phyloP scores from a whole-genome alignment of 2,888 invertebrate species.

The Oegoconia quadripuncta region DNA sequence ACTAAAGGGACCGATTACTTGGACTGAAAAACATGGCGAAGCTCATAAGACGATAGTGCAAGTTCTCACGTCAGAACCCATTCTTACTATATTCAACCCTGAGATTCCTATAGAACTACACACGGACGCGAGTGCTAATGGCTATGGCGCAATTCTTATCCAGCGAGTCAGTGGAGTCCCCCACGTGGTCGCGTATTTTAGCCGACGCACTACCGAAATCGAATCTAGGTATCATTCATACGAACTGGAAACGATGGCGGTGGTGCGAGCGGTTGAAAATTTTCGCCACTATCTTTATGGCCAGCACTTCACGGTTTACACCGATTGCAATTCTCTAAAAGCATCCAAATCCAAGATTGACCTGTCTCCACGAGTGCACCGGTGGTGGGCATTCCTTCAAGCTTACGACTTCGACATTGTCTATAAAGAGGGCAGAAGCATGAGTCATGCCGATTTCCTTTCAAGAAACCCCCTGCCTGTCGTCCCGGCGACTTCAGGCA shows the following conservation, averaged over 20 bases:
- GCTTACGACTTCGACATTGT: slow-evolving; percentile 20
- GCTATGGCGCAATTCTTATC: slow-evolving; percentile 21
- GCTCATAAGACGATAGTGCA: slow-evolving; percentile 17
- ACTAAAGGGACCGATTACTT: slow-evolving; percentile 15
- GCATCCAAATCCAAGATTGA: slow-evolving; percentile 14
- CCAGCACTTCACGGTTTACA: slow-evolving; percentile 10
- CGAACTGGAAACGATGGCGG: slow-evolving; percentile 23
- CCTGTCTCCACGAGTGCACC: slow-evolving; percentile 16
- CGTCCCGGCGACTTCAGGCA: not conserved
- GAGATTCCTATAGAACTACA: slow-evolving; percentile 15
- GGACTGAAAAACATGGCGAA: slow-evolving; percentile 22
- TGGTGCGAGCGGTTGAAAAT: slow-evolving; percentile 11
- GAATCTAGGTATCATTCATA: slow-evolving; percentile 21
- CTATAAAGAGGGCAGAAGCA: slow-evolving; percentile 15
- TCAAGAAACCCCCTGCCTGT: slow-evolving; percentile 21
- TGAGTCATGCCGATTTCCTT: slow-evolving; percentile 24
- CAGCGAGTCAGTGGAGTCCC: slow-evolving; percentile 10
- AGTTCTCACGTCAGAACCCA: slow-evolving; percentile 17
- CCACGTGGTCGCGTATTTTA: slow-evolving; percentile 13
- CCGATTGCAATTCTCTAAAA: slow-evolving; percentile 19
- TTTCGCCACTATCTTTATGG: slow-evolving; percentile 17
- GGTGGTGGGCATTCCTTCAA: slow-evolving; percentile 22
- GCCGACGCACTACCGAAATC: slow-evolving; percentile 10
- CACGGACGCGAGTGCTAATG: slow-evolving; percentile 28
- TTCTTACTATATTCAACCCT: slow-evolving; percentile 19